These are phyloP conservation scores for Pitta sordida DNA, from an alignment of 2,113 vertebrate species.

Conservation along the genomic window DNA sequence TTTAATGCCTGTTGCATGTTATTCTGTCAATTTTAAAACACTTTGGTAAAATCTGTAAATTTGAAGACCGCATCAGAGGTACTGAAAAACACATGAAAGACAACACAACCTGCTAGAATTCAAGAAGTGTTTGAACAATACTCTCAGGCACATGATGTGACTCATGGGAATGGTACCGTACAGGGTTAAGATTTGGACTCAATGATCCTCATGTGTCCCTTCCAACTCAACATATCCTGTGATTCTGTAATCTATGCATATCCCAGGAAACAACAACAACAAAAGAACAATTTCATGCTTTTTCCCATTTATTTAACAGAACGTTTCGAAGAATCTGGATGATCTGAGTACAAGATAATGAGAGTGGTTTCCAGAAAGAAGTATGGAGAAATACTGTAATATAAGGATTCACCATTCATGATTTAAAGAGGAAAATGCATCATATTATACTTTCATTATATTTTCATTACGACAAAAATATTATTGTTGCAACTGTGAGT, in stretches of 20 bases:
- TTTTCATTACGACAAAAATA: not conserved
- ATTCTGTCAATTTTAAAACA: not conserved
- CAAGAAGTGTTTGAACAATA: not conserved
- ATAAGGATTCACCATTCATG: not conserved
- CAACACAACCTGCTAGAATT: not conserved
- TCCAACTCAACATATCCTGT: not conserved
- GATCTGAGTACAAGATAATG: not conserved
- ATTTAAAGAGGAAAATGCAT: not conserved
- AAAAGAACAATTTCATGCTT: fast-evolving
- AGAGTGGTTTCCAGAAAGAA: not conserved
- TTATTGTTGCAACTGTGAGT: not conserved
- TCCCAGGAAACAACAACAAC: not conserved
- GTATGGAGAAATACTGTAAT: not conserved
- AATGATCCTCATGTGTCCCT: not conserved
- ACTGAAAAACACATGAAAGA: not conserved
- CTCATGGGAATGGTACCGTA: not conserved
- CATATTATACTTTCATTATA: too few relatives aligned
- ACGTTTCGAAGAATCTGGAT: not conserved
- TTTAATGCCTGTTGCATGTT: not conserved
- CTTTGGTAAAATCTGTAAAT: not conserved
- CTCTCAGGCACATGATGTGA: not conserved
- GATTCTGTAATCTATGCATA: not conserved
- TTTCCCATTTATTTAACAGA: not conserved
- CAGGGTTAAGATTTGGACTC: not conserved
- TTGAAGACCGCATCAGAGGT: not conserved